Percentiles rank a stretch among this genome's conserved stretches.
Evolutionary conservation across 2,888 invertebrate genomes (phyloP).

Genomic region (Plebejus argus): DNA sequence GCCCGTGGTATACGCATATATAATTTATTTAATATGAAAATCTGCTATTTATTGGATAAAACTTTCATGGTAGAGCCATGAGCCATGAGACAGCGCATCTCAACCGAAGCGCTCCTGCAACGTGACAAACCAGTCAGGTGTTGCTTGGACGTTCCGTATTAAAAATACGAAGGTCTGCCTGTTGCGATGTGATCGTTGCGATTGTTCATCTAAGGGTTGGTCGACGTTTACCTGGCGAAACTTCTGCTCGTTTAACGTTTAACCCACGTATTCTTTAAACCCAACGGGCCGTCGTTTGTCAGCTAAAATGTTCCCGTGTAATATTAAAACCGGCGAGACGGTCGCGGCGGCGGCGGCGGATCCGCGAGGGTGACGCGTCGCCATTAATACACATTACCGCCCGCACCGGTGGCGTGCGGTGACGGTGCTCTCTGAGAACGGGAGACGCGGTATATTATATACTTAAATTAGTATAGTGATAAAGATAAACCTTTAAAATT

Average conservation of each 20-base stretch:
- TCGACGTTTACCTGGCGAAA: too few species aligned
- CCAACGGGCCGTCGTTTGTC: not conserved
- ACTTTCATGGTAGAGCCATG: not conserved
- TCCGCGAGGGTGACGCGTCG: not conserved
- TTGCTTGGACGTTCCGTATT: too few species aligned
- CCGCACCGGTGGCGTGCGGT: not conserved
- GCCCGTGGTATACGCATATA: not conserved
- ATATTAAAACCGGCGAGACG: not conserved
- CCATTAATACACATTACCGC: conserved; percentile 3
- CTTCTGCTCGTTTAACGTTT: too few species aligned
- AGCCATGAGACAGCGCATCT: not conserved
- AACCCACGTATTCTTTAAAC: too few species aligned
- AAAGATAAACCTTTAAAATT: not conserved
- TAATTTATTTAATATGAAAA: not conserved
- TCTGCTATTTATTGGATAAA: not conserved
- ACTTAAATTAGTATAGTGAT: too few species aligned
- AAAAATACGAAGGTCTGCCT: too few species aligned
- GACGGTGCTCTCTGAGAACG: not conserved
- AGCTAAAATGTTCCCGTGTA: not conserved
- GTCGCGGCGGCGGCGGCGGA: not conserved
- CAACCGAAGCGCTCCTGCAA: too few species aligned
- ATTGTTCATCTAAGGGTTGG: too few species aligned
- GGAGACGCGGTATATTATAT: not conserved
- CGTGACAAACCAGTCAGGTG: too few species aligned
- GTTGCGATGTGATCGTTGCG: too few species aligned